Percentiles rank a stretch among this genome's conserved stretches.
These are phyloP conservation scores for Gymnocypris eckloni DNA, from an alignment of 2,797 vertebrate genomes.

Conservation along the genomic window DNA sequence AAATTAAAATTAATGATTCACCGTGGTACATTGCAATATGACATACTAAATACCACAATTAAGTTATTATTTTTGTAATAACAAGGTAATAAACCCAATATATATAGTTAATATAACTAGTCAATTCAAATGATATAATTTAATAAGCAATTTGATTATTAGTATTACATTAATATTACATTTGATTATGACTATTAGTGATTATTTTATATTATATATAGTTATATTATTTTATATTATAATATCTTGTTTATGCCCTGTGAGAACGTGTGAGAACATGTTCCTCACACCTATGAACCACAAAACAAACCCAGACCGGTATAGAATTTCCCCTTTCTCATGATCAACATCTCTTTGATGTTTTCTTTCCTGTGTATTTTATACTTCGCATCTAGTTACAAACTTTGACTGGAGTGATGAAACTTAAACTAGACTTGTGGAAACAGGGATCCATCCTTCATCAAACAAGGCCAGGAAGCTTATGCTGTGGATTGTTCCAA, in stretches of 20 bases:
- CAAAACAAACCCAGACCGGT: not conserved
- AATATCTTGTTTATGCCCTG: not conserved
- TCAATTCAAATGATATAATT: not conserved
- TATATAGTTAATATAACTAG: not conserved
- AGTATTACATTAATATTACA: not conserved
- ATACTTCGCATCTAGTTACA: constrained; percentile 2
- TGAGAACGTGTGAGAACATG: not conserved
- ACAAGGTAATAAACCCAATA: not conserved
- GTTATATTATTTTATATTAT: not conserved
- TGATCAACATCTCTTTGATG: not conserved
- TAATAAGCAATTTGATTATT: not conserved
- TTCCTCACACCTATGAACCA: not conserved
- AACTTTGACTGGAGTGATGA: not conserved
- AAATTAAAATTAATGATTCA: not conserved
- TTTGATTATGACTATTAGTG: not conserved
- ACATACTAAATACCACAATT: not conserved
- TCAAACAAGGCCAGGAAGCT: not conserved
- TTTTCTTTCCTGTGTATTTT: not conserved
- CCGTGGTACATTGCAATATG: not conserved
- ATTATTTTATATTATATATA: not conserved
- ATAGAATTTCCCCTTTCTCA: not conserved
- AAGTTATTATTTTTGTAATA: not conserved
- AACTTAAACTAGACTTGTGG: not conserved
- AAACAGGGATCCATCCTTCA: not conserved
- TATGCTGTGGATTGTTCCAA: constrained; percentile 7